A percentile compares a stretch with the other conserved stretches of the same genome.
These are phyloP conservation scores for Xestia xanthographa DNA, from an alignment of 2,888 invertebrate genomes.

Conservation along the genomic window DNA sequence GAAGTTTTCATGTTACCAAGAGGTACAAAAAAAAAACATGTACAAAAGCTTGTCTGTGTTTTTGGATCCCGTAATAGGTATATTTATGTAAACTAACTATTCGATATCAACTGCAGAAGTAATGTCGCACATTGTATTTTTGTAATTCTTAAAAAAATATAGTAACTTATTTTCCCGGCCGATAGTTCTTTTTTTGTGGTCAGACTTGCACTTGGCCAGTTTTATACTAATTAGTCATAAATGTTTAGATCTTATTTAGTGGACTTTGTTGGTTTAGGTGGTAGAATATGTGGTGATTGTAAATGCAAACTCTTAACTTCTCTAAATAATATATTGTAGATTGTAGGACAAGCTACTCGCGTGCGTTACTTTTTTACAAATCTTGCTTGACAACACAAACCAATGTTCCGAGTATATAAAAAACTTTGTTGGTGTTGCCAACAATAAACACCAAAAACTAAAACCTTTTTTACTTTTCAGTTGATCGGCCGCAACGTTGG, in stretches of 20 bases:
- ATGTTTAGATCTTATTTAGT: too few relatives aligned
- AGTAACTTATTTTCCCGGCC: neutral
- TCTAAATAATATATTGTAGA: too few relatives aligned
- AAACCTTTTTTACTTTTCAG: slow-evolving; percentile 80
- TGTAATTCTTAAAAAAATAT: neutral
- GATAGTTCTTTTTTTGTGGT: neutral
- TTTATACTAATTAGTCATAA: neutral
- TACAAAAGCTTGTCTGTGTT: neutral
- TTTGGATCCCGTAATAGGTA: neutral
- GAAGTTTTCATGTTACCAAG: neutral
- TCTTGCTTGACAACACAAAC: too few relatives aligned
- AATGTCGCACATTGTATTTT: neutral
- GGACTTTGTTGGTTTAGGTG: too few relatives aligned
- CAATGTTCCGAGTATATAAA: too few relatives aligned
- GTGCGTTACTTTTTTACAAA: too few relatives aligned
- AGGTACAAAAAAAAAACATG: neutral
- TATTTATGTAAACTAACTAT: neutral
- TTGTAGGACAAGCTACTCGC: too few relatives aligned
- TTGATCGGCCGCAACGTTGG: slow-evolving; percentile 96
- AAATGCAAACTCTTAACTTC: too few relatives aligned
- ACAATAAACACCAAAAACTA: neutral
- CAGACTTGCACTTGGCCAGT: neutral
- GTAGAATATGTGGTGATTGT: too few relatives aligned
- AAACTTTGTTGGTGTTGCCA: too few relatives aligned
- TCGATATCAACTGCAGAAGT: neutral